Evolutionary conservation across 2,113 vertebrate genomes (phyloP).

Genomic region (Apodemus speciosus): DNA sequence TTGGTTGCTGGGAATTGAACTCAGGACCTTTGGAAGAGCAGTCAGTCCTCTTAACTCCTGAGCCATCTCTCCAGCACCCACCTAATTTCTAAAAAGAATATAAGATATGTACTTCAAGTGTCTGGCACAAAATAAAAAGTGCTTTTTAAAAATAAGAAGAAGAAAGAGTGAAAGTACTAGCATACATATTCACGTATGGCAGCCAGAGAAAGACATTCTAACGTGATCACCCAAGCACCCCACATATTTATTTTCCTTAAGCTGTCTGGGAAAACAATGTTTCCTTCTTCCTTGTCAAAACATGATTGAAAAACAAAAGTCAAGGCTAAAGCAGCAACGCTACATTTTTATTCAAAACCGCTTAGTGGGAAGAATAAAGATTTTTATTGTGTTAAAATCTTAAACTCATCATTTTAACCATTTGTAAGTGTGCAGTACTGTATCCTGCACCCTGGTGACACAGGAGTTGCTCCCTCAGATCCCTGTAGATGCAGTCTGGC

Average conservation of each 20-base stretch:
- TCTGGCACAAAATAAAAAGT: background rate
- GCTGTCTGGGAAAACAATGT: background rate
- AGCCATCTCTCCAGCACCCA: background rate
- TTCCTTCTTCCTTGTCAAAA: constrained; percentile 35
- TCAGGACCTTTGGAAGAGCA: background rate
- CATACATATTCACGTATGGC: background rate
- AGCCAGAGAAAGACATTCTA: background rate
- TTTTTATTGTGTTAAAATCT: constrained; percentile 5
- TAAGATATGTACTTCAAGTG: background rate
- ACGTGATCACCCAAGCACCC: background rate
- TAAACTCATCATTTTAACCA: background rate
- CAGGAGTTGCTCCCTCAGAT: background rate
- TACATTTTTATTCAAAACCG: background rate
- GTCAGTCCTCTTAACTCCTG: background rate
- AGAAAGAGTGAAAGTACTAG: background rate
- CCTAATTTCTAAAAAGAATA: background rate
- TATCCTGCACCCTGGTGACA: background rate
- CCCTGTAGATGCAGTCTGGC: background rate
- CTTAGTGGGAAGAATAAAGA: constrained; percentile 1
- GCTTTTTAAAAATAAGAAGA: background rate
- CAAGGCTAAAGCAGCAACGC: background rate
- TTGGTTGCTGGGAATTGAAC: background rate
- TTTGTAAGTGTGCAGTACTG: background rate
- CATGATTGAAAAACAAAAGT: constrained; percentile 35
- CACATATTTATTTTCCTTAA: constrained; percentile 25